Base-by-base conservation (phyloP, 1,140 invertebrate species). In the Cataglyphis hispanica region DNA sequence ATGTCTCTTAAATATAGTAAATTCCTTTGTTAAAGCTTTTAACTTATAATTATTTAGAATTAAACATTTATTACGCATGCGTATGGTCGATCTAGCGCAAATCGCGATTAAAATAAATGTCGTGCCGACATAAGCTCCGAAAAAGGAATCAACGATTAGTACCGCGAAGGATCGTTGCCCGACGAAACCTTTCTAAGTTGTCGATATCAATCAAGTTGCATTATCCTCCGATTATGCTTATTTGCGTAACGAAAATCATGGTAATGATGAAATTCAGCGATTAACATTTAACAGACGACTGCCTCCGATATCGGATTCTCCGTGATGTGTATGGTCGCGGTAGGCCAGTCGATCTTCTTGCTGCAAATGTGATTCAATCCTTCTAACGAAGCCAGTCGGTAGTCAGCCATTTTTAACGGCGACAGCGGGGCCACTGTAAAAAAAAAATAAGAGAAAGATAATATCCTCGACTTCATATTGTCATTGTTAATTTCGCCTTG, bases 291-390 rank as follows among this genome's bases (percentile, higher is more conserved):
- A 94, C 97, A 97, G 89, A 96, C 97, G 69, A 97, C 96, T 11
- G 97, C 97, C 91, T 97, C 96, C 86, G 97, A 97, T 94, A 97
- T 97, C 56, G 97, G 97, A 93, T 97, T 97, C 94, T 97, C 97
- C 74, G 97, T 97, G 93, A 97, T 97, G 93, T 97, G 96, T 92
- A 97, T 97, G 89, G 96, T 96, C 60, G 96, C 96, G 86, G 96
- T 96, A 86, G 96, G 96, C 95, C 95, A 95, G 89, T 95, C 94
- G 87, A 95, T 93, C 89, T 94, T 95, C 92, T 94, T 94, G 89
- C 95, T 95, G 89, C 96, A 96, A 74, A 95, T 93, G 86, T 96
- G 95, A 89, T 96, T 95, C 56, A 95, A 90, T 81, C 93, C 94
- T 86, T 96, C 96, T 86, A 96, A 93, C 25, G 96, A 96, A 81